phyloP scores from a whole-genome alignment of 2,888 invertebrate species.

The Pegoplata infirma region DNA sequence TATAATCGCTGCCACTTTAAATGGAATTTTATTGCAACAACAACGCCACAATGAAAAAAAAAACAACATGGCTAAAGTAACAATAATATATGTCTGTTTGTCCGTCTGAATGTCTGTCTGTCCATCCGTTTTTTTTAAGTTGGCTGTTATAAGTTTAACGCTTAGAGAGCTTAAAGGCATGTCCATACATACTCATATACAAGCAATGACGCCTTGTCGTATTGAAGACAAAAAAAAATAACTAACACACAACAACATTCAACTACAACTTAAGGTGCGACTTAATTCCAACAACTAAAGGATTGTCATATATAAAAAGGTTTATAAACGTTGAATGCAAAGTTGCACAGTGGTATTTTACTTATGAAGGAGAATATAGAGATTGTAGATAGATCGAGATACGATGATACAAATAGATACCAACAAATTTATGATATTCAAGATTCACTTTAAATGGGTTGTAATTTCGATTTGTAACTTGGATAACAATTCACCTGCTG shows the following conservation, averaged over 20 bases:
- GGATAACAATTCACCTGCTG: no score
- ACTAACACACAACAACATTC: slow-evolving; percentile 21
- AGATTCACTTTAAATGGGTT: no score
- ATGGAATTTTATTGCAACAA: slow-evolving; percentile 77
- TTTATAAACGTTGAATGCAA: slow-evolving; percentile 43
- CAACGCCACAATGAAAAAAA: slow-evolving; percentile 64
- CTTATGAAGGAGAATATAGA: no score
- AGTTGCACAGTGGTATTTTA: slow-evolving; percentile 65
- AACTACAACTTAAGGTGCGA: slow-evolving; percentile 57
- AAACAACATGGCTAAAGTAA: slow-evolving; percentile 37
- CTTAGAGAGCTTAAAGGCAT: slow-evolving; percentile 51
- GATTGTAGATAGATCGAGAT: no score
- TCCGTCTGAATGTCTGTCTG: slow-evolving; percentile 19
- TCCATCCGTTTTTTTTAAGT: slow-evolving; percentile 2
- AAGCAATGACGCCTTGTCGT: slow-evolving; percentile 56
- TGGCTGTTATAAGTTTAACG: slow-evolving; percentile 41
- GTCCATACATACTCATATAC: slow-evolving; percentile 30
- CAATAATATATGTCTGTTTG: slow-evolving; percentile 25
- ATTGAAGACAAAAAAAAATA: slow-evolving; percentile 33
- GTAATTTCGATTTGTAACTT: no score
- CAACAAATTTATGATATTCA: no score
- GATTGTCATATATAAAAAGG: slow-evolving; percentile 42
- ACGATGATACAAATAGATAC: no score
- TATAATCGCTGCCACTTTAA: slow-evolving; percentile 78
- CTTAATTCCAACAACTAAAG: slow-evolving; percentile 56